A percentile compares a stretch with the other conserved stretches of the same genome.
phyloP scores from a whole-genome alignment of 2,113 vertebrate species.

The Psammodynastes pulverulentus region DNA sequence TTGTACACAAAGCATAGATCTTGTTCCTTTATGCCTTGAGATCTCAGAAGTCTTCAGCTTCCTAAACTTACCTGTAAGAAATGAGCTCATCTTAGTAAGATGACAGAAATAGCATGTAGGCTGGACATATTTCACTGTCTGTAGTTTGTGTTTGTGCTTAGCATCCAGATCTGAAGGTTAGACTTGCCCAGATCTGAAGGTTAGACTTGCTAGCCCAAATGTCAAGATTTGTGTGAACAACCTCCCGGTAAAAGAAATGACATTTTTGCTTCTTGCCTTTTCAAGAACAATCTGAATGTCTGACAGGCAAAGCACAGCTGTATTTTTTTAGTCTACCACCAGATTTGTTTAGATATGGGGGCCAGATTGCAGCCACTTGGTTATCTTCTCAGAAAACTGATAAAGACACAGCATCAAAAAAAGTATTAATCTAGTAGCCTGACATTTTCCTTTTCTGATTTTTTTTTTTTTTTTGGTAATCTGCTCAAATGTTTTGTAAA shows the following conservation, averaged over 20 bases:
- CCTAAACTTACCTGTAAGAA: neutral
- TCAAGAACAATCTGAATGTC: slow-evolving; percentile 43
- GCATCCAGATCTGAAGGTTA: slow-evolving; percentile 32
- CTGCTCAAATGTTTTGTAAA: neutral
- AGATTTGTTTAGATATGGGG: slow-evolving; percentile 41
- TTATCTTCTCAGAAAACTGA: slow-evolving; percentile 52
- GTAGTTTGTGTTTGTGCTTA: slow-evolving; percentile 23
- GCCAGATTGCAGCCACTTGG: slow-evolving; percentile 26
- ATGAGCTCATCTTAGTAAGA: slow-evolving; percentile 36
- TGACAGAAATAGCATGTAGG: slow-evolving; percentile 13
- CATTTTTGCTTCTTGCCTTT: slow-evolving; percentile 56
- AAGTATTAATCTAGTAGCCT: slow-evolving; percentile 53
- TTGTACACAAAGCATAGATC: neutral
- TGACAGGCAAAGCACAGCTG: slow-evolving; percentile 37
- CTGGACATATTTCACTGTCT: slow-evolving; percentile 32
- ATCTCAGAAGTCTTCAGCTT: neutral
- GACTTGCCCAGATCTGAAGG: slow-evolving; percentile 53
- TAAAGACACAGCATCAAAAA: slow-evolving; percentile 44
- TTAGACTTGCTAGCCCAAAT: slow-evolving; percentile 57
- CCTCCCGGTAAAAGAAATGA: slow-evolving; percentile 37
- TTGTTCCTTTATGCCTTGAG: neutral
- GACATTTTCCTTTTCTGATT: slow-evolving; percentile 39
- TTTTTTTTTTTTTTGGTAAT: neutral
- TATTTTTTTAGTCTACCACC: slow-evolving; percentile 18
- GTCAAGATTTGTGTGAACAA: slow-evolving; percentile 60